Base-by-base conservation (phyloP, 2,797 vertebrate species). In the Falco concolor region DNA sequence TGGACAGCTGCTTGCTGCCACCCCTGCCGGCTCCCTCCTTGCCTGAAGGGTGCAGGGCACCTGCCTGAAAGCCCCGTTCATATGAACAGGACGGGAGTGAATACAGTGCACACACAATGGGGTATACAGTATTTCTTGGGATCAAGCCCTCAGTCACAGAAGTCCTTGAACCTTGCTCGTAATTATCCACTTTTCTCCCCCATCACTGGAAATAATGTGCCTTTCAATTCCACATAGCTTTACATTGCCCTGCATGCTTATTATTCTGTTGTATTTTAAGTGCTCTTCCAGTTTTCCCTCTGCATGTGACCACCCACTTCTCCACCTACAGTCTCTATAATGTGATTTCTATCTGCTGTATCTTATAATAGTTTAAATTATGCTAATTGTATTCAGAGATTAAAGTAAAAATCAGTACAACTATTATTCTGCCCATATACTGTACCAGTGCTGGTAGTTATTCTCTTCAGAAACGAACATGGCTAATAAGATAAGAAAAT, bases 361-460 rank as follows among this genome's bases (percentile, higher is more conserved):
- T 92, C 84, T 97, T 97, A 97, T 97, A 98, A 98, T 96, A 94
- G 91, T 88, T 96, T 97, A 94, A 98, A 98, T 98, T 97, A 98
- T 98, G 97, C 84, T 98, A 98, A 98, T 97, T 97, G 95, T 96
- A 98, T 98, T 97, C 97, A 96, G 70, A 96, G 94, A 93, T 96
- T 98, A 92, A 97, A 98, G 95, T 97, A 98, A 98, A 97, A 97
- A 97, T 95, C 94, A 96, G 96, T 96, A 90, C 47, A 21, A 96
- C 97, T 97, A 97, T 97, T 97, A 97, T 97, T 97, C 96, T 97
- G 89, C 91, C 91, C 90, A 78, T 96, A 96, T 93, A 94, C 89
- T 97, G 84, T 95, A 92, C 93, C 81, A 94, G 86, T 95, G 83
- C 87, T 85, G 73, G 97, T 96, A 97, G 96, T 97, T 98, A 96